Evolutionary conservation across 2,888 invertebrate genomes (phyloP).

Genomic region (Erynnis tages): DNA sequence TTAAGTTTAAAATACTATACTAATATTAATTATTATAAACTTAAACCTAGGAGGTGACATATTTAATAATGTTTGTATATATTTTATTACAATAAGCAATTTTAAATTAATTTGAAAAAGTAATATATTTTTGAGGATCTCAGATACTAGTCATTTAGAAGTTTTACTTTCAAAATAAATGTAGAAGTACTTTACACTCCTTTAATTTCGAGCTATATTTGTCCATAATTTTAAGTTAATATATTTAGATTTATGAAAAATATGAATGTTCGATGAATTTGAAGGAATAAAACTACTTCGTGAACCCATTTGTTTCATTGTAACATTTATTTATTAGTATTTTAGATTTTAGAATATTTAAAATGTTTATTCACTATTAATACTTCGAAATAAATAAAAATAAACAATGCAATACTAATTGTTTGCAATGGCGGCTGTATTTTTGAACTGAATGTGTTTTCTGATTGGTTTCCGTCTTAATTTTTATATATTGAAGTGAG

Average conservation of each 20-base stretch:
- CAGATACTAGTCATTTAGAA: no score
- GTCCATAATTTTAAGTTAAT: slow-evolving; percentile 24
- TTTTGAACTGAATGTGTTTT: no score
- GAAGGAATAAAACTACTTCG: slow-evolving; percentile 25
- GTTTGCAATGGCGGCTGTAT: no score
- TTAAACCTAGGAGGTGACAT: slow-evolving; percentile 61
- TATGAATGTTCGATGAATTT: slow-evolving; percentile 22
- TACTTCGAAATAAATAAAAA: background rate
- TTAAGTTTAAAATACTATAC: slow-evolving; percentile 14
- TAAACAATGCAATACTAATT: background rate
- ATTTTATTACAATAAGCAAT: slow-evolving; percentile 10
- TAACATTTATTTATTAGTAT: background rate
- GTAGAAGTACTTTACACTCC: slow-evolving; percentile 12
- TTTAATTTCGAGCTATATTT: slow-evolving; percentile 30
- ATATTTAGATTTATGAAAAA: slow-evolving; percentile 8
- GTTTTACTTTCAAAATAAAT: background rate
- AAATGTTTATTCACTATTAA: slow-evolving; percentile 1
- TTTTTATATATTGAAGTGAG: no score
- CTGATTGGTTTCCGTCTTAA: no score
- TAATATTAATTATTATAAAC: slow-evolving; percentile 22
- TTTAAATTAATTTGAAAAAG: background rate
- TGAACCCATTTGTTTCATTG: slow-evolving; percentile 6
- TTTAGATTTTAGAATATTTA: slow-evolving; percentile 6
- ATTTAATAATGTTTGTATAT: slow-evolving; percentile 23
- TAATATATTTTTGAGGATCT: background rate